Percentiles rank a stretch among this genome's conserved stretches.
Evolutionary conservation across 2,797 vertebrate species (phyloP).

Genomic region (Remorina albescens): DNA sequence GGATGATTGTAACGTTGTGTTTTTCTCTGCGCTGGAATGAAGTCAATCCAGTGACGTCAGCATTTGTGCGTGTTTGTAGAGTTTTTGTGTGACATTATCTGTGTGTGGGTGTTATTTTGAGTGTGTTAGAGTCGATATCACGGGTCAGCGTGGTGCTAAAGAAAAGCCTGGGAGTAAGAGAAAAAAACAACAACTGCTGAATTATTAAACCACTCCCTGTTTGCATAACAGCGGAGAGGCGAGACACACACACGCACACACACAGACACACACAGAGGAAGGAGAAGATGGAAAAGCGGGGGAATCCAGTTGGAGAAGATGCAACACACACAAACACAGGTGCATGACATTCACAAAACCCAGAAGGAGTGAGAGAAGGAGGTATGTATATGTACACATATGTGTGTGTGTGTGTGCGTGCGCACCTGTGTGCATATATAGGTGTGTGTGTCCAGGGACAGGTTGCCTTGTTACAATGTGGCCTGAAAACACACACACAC

Average conservation of each 20-base stretch:
- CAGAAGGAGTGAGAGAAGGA: not conserved
- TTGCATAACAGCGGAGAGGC: conserved; percentile 65
- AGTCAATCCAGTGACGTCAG: conserved; percentile 16
- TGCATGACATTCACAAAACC: conserved; percentile 9
- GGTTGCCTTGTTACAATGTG: not conserved
- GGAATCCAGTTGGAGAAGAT: not conserved
- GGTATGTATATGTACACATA: not conserved
- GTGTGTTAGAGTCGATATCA: conserved; percentile 50
- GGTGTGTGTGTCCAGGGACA: not conserved
- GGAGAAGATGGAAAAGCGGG: not conserved
- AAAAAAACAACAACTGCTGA: conserved; percentile 57
- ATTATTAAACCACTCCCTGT: conserved; percentile 76
- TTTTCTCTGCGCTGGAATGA: conserved; percentile 19
- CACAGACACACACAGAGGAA: not conserved
- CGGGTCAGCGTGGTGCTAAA: conserved; percentile 58
- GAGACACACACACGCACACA: conserved; percentile 1
- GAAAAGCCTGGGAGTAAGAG: conserved; percentile 55
- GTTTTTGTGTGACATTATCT: conserved; percentile 13
- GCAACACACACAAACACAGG: not conserved
- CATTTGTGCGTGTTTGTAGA: conserved; percentile 11
- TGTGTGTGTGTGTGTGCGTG: conserved; percentile 4
- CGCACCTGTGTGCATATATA: no score
- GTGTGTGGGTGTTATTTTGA: conserved; percentile 32
- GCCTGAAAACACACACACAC: conserved; percentile 13
- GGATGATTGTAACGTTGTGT: conserved; percentile 17